Percentiles rank a stretch among this genome's conserved stretches.
phyloP scores from a whole-genome alignment of 2,888 invertebrate genomes.

The Scelioninae gen. 1 region DNA sequence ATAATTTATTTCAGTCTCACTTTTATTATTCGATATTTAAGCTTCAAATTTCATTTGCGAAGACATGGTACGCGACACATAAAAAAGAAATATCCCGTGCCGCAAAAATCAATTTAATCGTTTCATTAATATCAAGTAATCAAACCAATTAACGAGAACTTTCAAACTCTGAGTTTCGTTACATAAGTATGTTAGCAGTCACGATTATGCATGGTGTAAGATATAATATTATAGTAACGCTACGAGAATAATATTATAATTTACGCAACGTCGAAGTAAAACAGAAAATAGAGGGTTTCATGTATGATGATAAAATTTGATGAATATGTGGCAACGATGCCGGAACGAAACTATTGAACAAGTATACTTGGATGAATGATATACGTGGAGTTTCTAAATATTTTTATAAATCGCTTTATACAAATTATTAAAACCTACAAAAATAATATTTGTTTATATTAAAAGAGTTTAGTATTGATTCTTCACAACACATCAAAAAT shows the following conservation, averaged over 20 bases:
- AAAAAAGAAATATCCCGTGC: not conserved
- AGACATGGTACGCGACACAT: too few species aligned
- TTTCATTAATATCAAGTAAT: constrained; percentile 9
- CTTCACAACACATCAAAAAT: too few species aligned
- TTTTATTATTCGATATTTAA: constrained; percentile 19
- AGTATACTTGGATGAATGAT: constrained; percentile 1
- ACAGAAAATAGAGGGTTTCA: constrained; percentile 27
- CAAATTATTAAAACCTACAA: constrained; percentile 3
- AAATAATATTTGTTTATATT: not conserved
- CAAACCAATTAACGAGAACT: constrained; percentile 9
- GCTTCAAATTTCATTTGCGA: too few species aligned
- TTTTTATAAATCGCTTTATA: not conserved
- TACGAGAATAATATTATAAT: constrained; percentile 29
- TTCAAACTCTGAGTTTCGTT: constrained; percentile 17
- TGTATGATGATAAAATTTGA: constrained; percentile 20
- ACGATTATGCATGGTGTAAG: constrained; percentile 3
- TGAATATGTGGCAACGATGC: not conserved
- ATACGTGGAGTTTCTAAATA: not conserved
- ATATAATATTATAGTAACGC: constrained; percentile 2
- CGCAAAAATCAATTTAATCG: not conserved
- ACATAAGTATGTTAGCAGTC: constrained; percentile 20
- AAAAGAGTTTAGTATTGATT: too few species aligned
- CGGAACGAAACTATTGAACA: not conserved
- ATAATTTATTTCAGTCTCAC: constrained; percentile 44
- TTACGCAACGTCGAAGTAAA: constrained; percentile 31